A percentile compares a stretch with the other conserved stretches of the same genome.
Evolutionary conservation across 2,888 invertebrate genomes (phyloP).

Genomic region (Neocrepidodera transversa): DNA sequence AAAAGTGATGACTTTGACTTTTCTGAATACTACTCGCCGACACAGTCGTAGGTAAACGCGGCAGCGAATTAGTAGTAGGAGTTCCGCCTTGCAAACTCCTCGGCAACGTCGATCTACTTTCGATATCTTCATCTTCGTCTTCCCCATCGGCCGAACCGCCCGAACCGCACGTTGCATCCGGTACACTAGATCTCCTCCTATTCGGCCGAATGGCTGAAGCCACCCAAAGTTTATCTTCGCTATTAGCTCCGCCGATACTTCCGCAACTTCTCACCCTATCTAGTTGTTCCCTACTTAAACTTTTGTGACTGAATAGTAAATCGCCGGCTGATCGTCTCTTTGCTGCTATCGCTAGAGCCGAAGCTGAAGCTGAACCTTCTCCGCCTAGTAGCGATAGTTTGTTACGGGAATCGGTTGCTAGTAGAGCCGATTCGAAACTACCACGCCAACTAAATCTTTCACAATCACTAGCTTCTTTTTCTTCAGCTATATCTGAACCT

Average conservation of each 20-base stretch:
- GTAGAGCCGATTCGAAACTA: slow-evolving; percentile 89
- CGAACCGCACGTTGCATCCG: slow-evolving; percentile 63
- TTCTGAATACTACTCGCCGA: slow-evolving; percentile 63
- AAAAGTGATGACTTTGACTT: slow-evolving; percentile 69
- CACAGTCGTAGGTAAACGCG: slow-evolving; percentile 70
- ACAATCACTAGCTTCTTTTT: slow-evolving; percentile 83
- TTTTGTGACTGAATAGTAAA: slow-evolving; percentile 79
- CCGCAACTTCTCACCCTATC: slow-evolving; percentile 82
- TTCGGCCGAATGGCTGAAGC: slow-evolving; percentile 53
- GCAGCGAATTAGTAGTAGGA: slow-evolving; percentile 77
- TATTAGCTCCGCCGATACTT: slow-evolving; percentile 78
- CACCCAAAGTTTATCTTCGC: slow-evolving; percentile 61
- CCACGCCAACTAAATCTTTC: slow-evolving; percentile 92
- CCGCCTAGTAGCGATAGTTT: slow-evolving; percentile 72
- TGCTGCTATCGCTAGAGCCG: slow-evolving; percentile 73
- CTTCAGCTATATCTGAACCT: slow-evolving; percentile 65
- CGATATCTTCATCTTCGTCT: slow-evolving; percentile 62
- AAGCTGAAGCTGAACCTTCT: slow-evolving; percentile 69
- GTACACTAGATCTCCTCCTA: slow-evolving; percentile 65
- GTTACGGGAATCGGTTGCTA: slow-evolving; percentile 86
- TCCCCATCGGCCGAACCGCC: slow-evolving; percentile 63
- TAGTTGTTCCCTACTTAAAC: slow-evolving; percentile 77
- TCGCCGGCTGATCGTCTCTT: slow-evolving; percentile 85
- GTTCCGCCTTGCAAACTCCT: slow-evolving; percentile 68
- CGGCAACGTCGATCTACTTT: slow-evolving; percentile 67